Evolutionary conservation across 2,113 vertebrate genomes (phyloP).

Genomic region (Suricata suricatta): DNA sequence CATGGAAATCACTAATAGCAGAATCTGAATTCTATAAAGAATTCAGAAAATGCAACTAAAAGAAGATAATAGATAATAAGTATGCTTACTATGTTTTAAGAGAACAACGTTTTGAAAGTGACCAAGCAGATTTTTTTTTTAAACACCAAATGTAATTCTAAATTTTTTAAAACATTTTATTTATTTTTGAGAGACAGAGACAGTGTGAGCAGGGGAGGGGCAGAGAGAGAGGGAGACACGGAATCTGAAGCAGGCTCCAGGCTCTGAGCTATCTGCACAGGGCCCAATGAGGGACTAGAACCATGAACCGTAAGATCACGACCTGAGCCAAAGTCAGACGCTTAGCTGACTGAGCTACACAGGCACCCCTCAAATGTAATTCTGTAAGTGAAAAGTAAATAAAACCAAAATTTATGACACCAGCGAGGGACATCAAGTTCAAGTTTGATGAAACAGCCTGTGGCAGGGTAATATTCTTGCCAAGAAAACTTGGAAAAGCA

Average conservation of each 20-base stretch:
- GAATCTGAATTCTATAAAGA: not conserved
- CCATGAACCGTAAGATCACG: too few relatives aligned
- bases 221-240: too few relatives aligned
- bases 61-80: not conserved
- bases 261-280: too few relatives aligned
- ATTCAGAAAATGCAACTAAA: not conserved
- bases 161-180: too few relatives aligned
- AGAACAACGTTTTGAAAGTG: not conserved
- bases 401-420: not conserved
- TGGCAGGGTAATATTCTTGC: not conserved
- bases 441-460: not conserved
- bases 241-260: too few relatives aligned
- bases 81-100: not conserved
- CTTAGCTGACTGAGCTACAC: too few relatives aligned
- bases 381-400: constrained; percentile 44
- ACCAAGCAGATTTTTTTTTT: not conserved
- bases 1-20: not conserved
- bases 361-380: not conserved
- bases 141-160: not conserved
- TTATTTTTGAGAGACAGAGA: too few relatives aligned
- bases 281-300: too few relatives aligned
- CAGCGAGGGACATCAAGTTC: not conserved
- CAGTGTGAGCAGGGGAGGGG: too few relatives aligned
- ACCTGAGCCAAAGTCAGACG: too few relatives aligned
- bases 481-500: not conserved